phyloP scores from a whole-genome alignment of 2,797 vertebrate species.

The Gastrophryne carolinensis region DNA sequence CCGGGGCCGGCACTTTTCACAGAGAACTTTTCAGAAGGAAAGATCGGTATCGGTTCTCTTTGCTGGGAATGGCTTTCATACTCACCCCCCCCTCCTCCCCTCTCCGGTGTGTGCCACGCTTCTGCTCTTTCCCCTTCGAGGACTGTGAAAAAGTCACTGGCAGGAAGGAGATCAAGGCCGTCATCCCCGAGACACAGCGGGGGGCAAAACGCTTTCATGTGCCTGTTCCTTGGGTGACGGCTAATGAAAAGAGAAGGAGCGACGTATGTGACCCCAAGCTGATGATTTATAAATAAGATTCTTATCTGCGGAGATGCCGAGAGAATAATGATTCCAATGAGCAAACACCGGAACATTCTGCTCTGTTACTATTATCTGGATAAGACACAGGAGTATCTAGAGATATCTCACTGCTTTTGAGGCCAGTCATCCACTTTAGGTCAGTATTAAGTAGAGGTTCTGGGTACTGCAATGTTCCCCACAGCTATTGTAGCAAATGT shows the following conservation, averaged over 20 bases:
- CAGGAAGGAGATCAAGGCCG: constrained; percentile 52
- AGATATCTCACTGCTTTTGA: too few relatives aligned
- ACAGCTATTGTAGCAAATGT: too few relatives aligned
- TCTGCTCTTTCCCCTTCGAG: constrained; percentile 63
- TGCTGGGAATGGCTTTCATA: constrained; percentile 63
- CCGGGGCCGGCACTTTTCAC: constrained; percentile 12
- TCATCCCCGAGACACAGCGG: constrained; percentile 8
- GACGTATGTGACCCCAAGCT: constrained; percentile 15
- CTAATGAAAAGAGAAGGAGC: neutral
- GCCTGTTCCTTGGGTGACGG: constrained; percentile 37
- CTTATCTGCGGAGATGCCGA: too few relatives aligned
- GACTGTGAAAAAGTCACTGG: constrained; percentile 65
- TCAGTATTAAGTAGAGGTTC: too few relatives aligned
- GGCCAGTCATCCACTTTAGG: too few relatives aligned
- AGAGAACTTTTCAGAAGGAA: neutral
- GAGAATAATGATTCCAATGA: too few relatives aligned
- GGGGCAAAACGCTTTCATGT: constrained; percentile 40
- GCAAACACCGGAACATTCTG: too few relatives aligned
- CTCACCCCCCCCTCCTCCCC: constrained; percentile 48
- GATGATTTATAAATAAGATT: constrained; percentile 42
- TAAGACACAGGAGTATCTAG: too few relatives aligned
- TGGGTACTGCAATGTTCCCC: too few relatives aligned
- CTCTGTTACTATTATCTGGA: too few relatives aligned
- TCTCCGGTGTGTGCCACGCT: constrained; percentile 52
- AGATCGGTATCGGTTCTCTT: constrained; percentile 50